These are phyloP conservation scores for Drosophila tani DNA, from an alignment of 1,140 invertebrate genomes.

Conservation along the genomic window DNA sequence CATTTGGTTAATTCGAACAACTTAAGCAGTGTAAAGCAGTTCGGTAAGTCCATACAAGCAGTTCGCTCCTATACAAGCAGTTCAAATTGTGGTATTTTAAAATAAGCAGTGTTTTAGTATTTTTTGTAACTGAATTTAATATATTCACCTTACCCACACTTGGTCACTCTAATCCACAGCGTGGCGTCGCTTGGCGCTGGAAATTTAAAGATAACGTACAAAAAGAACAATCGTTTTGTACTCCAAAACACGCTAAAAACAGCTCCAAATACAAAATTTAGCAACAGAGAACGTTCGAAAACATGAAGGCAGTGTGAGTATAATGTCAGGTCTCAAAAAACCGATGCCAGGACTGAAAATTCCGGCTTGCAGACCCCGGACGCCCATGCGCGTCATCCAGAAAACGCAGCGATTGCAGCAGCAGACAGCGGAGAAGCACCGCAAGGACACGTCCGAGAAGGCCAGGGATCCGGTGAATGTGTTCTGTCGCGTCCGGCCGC, in stretches of 20 bases:
- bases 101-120: neutral
- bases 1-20: too few relatives aligned
- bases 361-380: conserved; percentile 67
- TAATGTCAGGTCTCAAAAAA: neutral
- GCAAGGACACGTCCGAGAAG: conserved; percentile 44
- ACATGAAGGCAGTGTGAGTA: conserved; percentile 72
- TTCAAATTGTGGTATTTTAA: neutral
- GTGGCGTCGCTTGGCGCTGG: conserved; percentile 72
- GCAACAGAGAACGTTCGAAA: conserved; percentile 10
- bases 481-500: conserved; percentile 92
- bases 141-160: neutral
- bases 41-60: neutral
- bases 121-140: neutral
- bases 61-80: neutral
- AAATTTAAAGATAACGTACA: conserved; percentile 68
- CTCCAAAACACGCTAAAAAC: neutral
- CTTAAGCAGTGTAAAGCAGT: neutral
- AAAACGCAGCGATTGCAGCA: conserved; percentile 57
- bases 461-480: conserved; percentile 90
- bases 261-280: neutral
- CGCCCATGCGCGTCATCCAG: conserved; percentile 68
- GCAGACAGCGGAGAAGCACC: conserved; percentile 37
- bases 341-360: neutral
- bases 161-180: conserved; percentile 44
- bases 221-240: conserved; percentile 4